Conservation (phyloP, 1,140 invertebrate species). For the Pseudomyrmex sp. region DNA sequence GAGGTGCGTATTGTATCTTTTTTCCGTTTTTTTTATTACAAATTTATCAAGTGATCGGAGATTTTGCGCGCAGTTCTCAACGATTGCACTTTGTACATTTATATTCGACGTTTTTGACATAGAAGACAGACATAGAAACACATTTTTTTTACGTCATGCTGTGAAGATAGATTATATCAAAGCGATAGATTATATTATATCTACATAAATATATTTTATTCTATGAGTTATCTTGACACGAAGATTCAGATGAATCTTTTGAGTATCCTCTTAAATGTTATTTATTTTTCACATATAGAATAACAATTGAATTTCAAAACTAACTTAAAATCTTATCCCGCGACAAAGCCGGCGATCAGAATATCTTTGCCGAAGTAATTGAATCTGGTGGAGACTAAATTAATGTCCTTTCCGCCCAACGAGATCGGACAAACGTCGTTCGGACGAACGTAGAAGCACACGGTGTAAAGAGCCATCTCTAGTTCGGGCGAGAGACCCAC, state of each 20-base stretch:
- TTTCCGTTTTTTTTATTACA: conserved; percentile 14
- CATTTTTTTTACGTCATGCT: not conserved
- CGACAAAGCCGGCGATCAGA: conserved; percentile 77
- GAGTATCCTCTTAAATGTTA: not conserved
- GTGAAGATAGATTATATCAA: conserved; percentile 8
- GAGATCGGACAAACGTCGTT: conserved; percentile 84
- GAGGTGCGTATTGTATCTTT: conserved; percentile 16
- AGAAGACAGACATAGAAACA: not conserved
- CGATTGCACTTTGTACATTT: conserved; percentile 5
- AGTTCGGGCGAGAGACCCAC: conserved; percentile 90
- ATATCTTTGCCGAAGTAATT: conserved; percentile 84
- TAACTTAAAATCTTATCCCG: conserved; percentile 21
- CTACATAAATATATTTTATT: conserved; percentile 16
- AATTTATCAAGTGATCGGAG: not conserved
- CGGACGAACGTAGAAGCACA: conserved; percentile 87
- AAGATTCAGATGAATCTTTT: not conserved
- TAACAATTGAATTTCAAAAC: conserved; percentile 56
- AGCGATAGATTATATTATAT: not conserved
- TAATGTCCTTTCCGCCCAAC: conserved; percentile 80
- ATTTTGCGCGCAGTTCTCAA: not conserved
- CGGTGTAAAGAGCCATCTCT: conserved; percentile 89
- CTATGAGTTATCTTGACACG: not conserved
- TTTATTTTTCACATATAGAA: conserved; percentile 28
- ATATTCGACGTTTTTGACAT: not conserved
- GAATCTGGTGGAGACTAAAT: conserved; percentile 82